phyloP scores from a whole-genome alignment of 2,888 invertebrate genomes.

The Nomada goodeniana region DNA sequence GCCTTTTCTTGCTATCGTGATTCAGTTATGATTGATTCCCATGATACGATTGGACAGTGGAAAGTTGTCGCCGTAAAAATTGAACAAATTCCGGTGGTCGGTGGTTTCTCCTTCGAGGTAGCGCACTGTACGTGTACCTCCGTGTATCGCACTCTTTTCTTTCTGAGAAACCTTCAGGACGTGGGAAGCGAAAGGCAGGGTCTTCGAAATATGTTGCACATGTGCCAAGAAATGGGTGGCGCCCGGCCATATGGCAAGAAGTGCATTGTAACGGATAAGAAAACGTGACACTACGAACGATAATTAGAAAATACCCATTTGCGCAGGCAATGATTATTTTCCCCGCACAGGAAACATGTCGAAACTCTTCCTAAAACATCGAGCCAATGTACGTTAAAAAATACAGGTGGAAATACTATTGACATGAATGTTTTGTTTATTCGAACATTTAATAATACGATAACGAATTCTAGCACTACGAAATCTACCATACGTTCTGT shows the following conservation, averaged over 20 bases:
- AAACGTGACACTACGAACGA: conserved; percentile 8
- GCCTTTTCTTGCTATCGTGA: no score
- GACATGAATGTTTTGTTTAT: neutral
- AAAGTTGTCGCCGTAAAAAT: conserved; percentile 20
- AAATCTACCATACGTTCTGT: conserved; percentile 9
- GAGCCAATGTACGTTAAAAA: neutral
- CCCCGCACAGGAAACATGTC: neutral
- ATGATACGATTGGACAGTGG: neutral
- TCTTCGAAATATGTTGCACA: conserved; percentile 69
- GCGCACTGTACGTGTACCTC: conserved; percentile 10
- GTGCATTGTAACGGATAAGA: conserved; percentile 41
- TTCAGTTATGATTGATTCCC: neutral
- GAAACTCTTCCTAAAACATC: neutral
- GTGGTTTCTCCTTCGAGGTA: conserved; percentile 35
- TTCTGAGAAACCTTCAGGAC: conserved; percentile 77
- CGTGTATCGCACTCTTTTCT: conserved; percentile 59
- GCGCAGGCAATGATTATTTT: neutral
- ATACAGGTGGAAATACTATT: neutral
- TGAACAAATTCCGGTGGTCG: conserved; percentile 56
- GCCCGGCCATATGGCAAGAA: conserved; percentile 72
- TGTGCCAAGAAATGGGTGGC: conserved; percentile 76
- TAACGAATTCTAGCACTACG: neutral
- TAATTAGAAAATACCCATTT: conserved; percentile 38
- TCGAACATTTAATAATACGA: neutral
- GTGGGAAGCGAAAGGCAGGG: conserved; percentile 79